A percentile compares a stretch with the other conserved stretches of the same genome.
Conservation (phyloP, 2,113 vertebrate genomes). For the Peromyscus leucopus region DNA sequence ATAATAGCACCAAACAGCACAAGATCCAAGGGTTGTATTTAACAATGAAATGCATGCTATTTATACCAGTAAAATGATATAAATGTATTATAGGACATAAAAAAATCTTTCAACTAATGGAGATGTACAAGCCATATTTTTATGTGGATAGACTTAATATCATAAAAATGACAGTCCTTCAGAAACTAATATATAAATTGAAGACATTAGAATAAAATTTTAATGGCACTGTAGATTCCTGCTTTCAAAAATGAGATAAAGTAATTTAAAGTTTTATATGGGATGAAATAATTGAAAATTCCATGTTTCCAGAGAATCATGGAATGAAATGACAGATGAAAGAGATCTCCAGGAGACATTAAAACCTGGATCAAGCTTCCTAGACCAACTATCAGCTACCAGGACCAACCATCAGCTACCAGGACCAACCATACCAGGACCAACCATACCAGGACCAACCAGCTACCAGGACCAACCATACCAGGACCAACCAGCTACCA, state of each 20-base stretch:
- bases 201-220: constrained; percentile 27
- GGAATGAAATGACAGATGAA: background rate
- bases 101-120: background rate
- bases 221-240: background rate
- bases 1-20: background rate
- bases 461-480: too few relatives aligned
- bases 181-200: constrained; percentile 4
- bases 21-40: background rate
- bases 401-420: background rate
- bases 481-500: too few relatives aligned
- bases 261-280: constrained; percentile 30
- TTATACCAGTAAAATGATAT: constrained; percentile 35
- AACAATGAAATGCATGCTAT: constrained; percentile 25
- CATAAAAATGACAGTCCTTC: background rate
- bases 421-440: too few relatives aligned
- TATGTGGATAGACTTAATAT: background rate
- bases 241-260: constrained; percentile 6
- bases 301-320: background rate
- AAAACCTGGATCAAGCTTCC: background rate
- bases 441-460: too few relatives aligned
- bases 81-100: constrained; percentile 6
- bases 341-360: background rate
- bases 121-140: background rate
- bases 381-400: background rate
- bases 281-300: constrained; percentile 31